Conservation (phyloP, 1,140 invertebrate genomes). For the Bombus turneri region DNA sequence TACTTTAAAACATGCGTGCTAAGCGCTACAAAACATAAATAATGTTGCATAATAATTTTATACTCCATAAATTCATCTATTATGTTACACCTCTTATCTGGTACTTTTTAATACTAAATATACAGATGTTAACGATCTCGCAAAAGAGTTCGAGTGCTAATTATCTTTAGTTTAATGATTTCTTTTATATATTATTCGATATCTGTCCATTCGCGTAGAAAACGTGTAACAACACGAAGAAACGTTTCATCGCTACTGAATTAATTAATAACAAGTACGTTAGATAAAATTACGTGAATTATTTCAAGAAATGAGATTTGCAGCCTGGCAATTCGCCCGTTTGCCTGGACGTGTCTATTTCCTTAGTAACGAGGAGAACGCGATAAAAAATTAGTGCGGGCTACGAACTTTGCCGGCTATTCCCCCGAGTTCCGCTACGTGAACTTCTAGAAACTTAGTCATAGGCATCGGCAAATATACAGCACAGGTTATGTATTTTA, state of each 20-base stretch:
- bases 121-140: no score
- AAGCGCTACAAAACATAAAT: neutral
- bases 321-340: neutral
- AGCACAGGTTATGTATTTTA: neutral
- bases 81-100: neutral
- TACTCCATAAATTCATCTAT: neutral
- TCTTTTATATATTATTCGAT: neutral
- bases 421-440: neutral
- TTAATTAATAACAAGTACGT: neutral
- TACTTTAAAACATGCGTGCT: neutral
- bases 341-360: neutral
- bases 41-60: neutral
- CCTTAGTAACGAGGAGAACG: neutral
- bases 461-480: neutral
- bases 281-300: neutral
- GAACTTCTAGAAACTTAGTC: neutral
- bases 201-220: neutral
- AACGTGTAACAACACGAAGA: neutral
- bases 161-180: neutral
- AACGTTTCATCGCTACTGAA: no score
- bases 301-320: slow-evolving; percentile 8
- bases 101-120: neutral
- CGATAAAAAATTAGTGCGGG: slow-evolving; percentile 4
- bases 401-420: neutral
- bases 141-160: neutral